Conservation (phyloP, 2,888 invertebrate genomes). For the Drosophila lacicola region DNA sequence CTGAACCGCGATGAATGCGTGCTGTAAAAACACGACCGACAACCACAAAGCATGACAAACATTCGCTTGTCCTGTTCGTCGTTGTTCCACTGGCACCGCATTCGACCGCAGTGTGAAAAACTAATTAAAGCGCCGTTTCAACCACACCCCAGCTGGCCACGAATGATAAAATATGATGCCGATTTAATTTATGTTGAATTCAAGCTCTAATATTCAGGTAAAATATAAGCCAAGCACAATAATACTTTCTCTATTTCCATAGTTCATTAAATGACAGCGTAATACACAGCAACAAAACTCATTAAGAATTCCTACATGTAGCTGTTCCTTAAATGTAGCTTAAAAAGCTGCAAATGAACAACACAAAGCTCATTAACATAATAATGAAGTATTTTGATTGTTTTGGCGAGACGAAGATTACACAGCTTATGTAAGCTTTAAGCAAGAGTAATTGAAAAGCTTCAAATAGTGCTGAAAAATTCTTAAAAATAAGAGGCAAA, state of each 20-base stretch:
- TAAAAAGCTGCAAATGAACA: not conserved
- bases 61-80: slow-evolving; percentile 28
- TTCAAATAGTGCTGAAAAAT: too few species aligned
- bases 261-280: not conserved
- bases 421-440: too few species aligned
- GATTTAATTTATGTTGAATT: slow-evolving; percentile 38
- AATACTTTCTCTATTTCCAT: not conserved
- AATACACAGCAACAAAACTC: too few species aligned
- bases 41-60: slow-evolving; percentile 47
- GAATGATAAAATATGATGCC: slow-evolving; percentile 42
- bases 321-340: not conserved
- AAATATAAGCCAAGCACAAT: slow-evolving; percentile 2
- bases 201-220: slow-evolving; percentile 4
- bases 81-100: slow-evolving; percentile 5
- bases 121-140: slow-evolving; percentile 58
- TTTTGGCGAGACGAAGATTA: too few species aligned
- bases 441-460: too few species aligned
- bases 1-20: slow-evolving; percentile 47
- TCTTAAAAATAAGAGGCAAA: too few species aligned
- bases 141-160: slow-evolving; percentile 14
- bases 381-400: too few species aligned
- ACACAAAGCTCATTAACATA: not conserved
- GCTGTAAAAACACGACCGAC: slow-evolving; percentile 29
- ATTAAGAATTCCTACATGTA: not conserved
- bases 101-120: slow-evolving; percentile 59